Percentiles rank a stretch among this genome's conserved stretches.
Conservation (phyloP, 2,797 vertebrate species). For the Chromobotia macracanthus region DNA sequence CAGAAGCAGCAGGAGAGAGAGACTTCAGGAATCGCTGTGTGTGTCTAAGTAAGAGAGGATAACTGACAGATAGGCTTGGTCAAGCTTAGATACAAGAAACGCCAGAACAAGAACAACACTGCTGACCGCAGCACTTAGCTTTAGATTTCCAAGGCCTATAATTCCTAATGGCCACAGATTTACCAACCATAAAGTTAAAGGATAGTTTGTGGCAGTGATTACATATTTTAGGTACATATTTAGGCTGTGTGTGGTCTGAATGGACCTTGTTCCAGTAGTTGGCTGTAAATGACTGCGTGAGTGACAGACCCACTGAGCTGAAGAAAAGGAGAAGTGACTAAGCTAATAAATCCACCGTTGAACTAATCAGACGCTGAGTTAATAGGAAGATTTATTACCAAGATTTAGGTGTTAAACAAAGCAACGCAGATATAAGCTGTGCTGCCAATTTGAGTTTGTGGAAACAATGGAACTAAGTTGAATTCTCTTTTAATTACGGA, state of each 20-base stretch:
- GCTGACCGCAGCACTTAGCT: constrained; percentile 23
- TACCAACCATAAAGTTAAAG: not conserved
- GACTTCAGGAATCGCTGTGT: constrained; percentile 25
- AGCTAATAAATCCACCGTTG: constrained; percentile 41
- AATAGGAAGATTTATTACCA: constrained; percentile 38
- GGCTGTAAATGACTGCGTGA: constrained; percentile 10
- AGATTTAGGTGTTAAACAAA: constrained; percentile 28
- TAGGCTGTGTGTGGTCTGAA: constrained; percentile 9
- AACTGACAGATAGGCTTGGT: constrained; percentile 20
- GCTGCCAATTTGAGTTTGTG: not conserved
- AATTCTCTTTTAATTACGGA: not conserved
- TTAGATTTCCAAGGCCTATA: not conserved
- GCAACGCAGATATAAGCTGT: constrained; percentile 25
- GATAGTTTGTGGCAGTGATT: constrained; percentile 2
- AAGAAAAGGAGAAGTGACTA: constrained; percentile 38
- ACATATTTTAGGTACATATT: constrained; percentile 13
- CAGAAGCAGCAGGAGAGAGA: constrained; percentile 31
- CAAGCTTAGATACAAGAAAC: constrained; percentile 16
- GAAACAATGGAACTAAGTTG: not conserved
- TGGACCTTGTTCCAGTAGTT: constrained; percentile 17
- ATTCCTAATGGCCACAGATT: not conserved
- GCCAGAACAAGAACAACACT: constrained; percentile 5
- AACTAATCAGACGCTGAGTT: constrained; percentile 14
- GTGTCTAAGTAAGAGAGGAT: constrained; percentile 4
- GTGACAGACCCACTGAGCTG: constrained; percentile 1